Evolutionary conservation across 2,888 invertebrate species (phyloP).

Genomic region (Danaus chrysippus): DNA sequence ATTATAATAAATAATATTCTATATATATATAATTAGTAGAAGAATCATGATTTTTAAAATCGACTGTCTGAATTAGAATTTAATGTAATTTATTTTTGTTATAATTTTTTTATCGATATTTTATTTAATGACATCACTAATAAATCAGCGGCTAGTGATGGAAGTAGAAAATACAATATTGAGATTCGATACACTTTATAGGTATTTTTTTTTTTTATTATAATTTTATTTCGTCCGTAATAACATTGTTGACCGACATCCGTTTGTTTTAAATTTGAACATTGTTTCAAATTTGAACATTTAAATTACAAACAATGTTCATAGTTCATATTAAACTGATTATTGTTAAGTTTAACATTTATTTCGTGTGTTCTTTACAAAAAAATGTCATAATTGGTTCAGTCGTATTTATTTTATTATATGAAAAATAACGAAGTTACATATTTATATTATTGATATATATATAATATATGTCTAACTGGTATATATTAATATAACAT

Average conservation of each 20-base stretch:
- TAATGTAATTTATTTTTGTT: neutral
- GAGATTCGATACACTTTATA: constrained; percentile 38
- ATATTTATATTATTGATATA: too few species aligned
- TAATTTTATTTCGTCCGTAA: constrained; percentile 26
- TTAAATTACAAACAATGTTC: too few species aligned
- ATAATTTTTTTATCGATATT: constrained; percentile 16
- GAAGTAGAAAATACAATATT: constrained; percentile 51
- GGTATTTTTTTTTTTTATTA: constrained; percentile 35
- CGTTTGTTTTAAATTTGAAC: neutral
- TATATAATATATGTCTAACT: too few species aligned
- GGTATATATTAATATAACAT: too few species aligned
- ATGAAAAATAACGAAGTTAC: too few species aligned
- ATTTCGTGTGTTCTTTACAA: too few species aligned
- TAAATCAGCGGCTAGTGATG: constrained; percentile 38
- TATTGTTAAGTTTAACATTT: too few species aligned
- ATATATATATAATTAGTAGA: too few species aligned
- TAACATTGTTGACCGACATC: constrained; percentile 10
- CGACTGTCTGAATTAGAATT: too few species aligned
- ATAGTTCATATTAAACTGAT: neutral
- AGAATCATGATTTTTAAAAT: too few species aligned
- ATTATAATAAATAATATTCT: neutral
- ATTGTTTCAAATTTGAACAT: neutral
- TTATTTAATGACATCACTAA: constrained; percentile 32
- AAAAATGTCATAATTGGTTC: too few species aligned
- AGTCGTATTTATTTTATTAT: too few species aligned